phyloP scores from a whole-genome alignment of 2,113 vertebrate species.

The Neogobius melanostomus region DNA sequence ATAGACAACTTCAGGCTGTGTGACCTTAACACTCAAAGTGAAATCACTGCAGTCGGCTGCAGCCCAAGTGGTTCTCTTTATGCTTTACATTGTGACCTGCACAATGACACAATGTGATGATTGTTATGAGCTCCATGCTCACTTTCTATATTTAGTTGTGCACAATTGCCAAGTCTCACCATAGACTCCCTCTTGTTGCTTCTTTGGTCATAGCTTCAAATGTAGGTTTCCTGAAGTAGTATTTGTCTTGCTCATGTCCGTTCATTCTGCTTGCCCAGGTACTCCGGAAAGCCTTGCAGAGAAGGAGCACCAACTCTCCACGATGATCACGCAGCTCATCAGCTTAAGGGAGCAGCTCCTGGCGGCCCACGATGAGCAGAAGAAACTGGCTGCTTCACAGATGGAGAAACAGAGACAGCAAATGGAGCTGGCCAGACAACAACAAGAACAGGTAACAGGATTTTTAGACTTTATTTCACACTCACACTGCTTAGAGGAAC shows the following conservation, averaged over 20 bases:
- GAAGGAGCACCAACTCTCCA: constrained; percentile 97
- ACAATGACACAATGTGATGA: constrained; percentile 53
- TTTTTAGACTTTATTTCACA: too few species aligned
- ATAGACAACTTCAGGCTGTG: constrained; percentile 62
- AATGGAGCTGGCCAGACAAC: constrained; percentile 98
- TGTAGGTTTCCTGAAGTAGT: constrained; percentile 11
- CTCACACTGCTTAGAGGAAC: too few species aligned
- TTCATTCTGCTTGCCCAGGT: constrained; percentile 71
- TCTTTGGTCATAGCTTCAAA: constrained; percentile 5
- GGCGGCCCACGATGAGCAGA: constrained; percentile 97
- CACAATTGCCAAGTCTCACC: constrained; percentile 27
- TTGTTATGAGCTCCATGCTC: constrained; percentile 25
- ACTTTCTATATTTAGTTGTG: constrained; percentile 42
- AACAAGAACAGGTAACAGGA: constrained; percentile 93
- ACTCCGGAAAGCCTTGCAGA: constrained; percentile 98
- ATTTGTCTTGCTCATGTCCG: constrained; percentile 26
- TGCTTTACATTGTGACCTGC: constrained; percentile 44
- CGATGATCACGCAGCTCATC: constrained; percentile 99
- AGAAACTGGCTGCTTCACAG: constrained; percentile 97
- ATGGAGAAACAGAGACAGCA: constrained; percentile 99
- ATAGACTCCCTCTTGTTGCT: constrained; percentile 11
- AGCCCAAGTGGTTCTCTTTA: constrained; percentile 58
- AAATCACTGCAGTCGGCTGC: constrained; percentile 60
- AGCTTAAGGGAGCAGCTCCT: constrained; percentile 97
- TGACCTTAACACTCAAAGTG: constrained; percentile 69